Percentiles rank a stretch among this genome's conserved stretches.
phyloP scores from a whole-genome alignment of 2,797 vertebrate genomes.

The Aulostomus chinensis region DNA sequence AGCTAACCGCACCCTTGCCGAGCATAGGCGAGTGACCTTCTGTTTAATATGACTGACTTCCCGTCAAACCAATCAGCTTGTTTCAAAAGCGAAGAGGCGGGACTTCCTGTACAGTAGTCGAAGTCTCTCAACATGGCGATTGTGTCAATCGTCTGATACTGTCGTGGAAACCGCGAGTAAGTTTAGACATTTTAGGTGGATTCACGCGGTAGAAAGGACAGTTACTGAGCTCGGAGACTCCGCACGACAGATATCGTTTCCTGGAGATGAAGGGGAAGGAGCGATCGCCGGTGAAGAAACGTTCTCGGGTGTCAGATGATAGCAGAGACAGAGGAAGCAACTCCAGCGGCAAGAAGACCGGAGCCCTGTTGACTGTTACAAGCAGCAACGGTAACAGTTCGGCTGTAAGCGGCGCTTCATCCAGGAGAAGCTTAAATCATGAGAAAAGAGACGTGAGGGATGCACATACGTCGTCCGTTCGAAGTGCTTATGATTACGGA shows the following conservation, averaged over 20 bases:
- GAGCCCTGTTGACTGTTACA: conserved; percentile 67
- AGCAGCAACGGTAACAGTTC: conserved; percentile 74
- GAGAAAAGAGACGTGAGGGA: conserved; percentile 82
- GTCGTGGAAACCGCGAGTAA: conserved; percentile 24
- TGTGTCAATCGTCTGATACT: conserved; percentile 27
- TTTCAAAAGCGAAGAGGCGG: conserved; percentile 19
- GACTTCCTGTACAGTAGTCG: conserved; percentile 45
- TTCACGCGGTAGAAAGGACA: not conserved
- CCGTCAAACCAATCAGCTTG: conserved; percentile 45
- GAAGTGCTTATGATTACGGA: conserved; percentile 79
- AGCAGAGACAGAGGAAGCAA: conserved; percentile 89
- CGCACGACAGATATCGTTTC: not conserved
- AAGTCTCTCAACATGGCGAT: conserved; percentile 67
- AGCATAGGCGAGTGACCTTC: conserved; percentile 14
- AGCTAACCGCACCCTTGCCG: conserved; percentile 53
- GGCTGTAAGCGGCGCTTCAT: conserved; percentile 58
- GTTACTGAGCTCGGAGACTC: not conserved
- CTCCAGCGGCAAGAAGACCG: conserved; percentile 80
- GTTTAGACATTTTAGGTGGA: conserved; percentile 6
- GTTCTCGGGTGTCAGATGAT: conserved; percentile 87
- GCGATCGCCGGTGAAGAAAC: conserved; percentile 92
- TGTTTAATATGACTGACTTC: conserved; percentile 6
- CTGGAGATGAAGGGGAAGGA: conserved; percentile 92
- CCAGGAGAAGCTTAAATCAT: conserved; percentile 69
- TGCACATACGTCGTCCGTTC: conserved; percentile 60